phyloP scores from a whole-genome alignment of 2,888 invertebrate species.

The Scaptomyza polygonia region DNA sequence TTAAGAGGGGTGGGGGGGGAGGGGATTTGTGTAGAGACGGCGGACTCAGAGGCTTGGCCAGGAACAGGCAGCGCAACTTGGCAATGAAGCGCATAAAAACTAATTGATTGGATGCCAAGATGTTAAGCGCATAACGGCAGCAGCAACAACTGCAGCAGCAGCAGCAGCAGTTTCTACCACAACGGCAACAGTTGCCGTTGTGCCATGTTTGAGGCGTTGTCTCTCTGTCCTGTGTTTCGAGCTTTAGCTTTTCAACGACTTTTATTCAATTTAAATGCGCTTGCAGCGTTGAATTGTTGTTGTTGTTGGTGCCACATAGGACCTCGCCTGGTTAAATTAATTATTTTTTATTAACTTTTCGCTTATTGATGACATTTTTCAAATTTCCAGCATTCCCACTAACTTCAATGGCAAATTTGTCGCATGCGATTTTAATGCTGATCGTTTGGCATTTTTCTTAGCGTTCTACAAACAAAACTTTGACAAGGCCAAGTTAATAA shows the following conservation, averaged over 20 bases:
- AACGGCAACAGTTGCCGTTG: constrained; percentile 53
- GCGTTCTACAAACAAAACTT: constrained; percentile 49
- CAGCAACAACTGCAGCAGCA: constrained; percentile 34
- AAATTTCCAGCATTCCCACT: constrained; percentile 65
- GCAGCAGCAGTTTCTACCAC: constrained; percentile 14
- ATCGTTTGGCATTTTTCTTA: constrained; percentile 63
- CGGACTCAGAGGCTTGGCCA: constrained; percentile 62
- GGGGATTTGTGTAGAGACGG: constrained; percentile 2
- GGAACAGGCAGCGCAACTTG: constrained; percentile 45
- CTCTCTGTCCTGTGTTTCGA: constrained; percentile 34
- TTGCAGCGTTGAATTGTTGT: constrained; percentile 58
- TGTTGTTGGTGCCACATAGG: constrained; percentile 19
- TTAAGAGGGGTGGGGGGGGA: too few species aligned
- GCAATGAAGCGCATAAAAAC: constrained; percentile 78
- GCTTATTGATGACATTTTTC: constrained; percentile 78
- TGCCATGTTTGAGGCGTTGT: constrained; percentile 63
- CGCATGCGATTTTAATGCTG: constrained; percentile 72
- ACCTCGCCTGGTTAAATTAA: constrained; percentile 72
- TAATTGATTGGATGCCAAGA: constrained; percentile 80
- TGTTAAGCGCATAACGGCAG: constrained; percentile 75
- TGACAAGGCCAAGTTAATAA: constrained; percentile 66
- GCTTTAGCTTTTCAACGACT: constrained; percentile 61
- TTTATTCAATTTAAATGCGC: constrained; percentile 78
- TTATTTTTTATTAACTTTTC: constrained; percentile 80
- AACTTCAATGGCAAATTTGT: constrained; percentile 65